Evolutionary conservation across 2,797 vertebrate species (phyloP).

Genomic region (Hydrolagus colliei): DNA sequence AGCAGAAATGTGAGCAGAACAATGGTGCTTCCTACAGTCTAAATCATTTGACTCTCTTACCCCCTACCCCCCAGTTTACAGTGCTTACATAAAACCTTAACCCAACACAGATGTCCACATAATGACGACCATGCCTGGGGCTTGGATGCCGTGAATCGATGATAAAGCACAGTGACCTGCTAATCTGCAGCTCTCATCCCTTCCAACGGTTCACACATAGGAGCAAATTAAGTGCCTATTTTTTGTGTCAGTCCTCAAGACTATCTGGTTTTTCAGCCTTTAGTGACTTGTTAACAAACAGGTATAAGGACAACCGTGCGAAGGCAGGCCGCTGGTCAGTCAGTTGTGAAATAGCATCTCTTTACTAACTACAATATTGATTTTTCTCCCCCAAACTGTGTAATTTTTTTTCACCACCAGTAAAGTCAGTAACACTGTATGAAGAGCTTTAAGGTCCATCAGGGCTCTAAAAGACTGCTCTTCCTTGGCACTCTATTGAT

Average conservation of each 20-base stretch:
- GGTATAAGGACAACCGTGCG: slow-evolving; percentile 58
- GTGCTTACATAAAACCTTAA: slow-evolving; percentile 20
- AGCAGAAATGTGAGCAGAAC: slow-evolving; percentile 25
- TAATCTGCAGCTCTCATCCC: slow-evolving; percentile 55
- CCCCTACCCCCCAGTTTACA: neutral
- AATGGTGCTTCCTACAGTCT: slow-evolving; percentile 30
- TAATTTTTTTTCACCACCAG: slow-evolving; percentile 63
- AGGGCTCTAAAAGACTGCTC: slow-evolving; percentile 55
- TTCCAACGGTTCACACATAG: slow-evolving; percentile 52
- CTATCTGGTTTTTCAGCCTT: slow-evolving; percentile 68
- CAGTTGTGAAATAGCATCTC: slow-evolving; percentile 95
- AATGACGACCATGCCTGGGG: slow-evolving; percentile 36
- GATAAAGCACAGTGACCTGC: slow-evolving; percentile 53
- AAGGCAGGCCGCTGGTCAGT: slow-evolving; percentile 68
- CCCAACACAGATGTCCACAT: slow-evolving; percentile 21
- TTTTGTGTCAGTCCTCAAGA: slow-evolving; percentile 64
- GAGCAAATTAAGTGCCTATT: slow-evolving; percentile 67
- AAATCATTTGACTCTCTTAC: slow-evolving; percentile 29
- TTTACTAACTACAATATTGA: slow-evolving; percentile 87
- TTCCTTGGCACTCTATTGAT: slow-evolving; percentile 67
- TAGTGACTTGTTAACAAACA: slow-evolving; percentile 82
- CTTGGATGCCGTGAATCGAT: slow-evolving; percentile 43
- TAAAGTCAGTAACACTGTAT: slow-evolving; percentile 64
- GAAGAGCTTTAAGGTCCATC: slow-evolving; percentile 57
- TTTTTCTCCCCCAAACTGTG: slow-evolving; percentile 60